Conservation (phyloP, 2,113 vertebrate species). For the Heterocephalus glaber region DNA sequence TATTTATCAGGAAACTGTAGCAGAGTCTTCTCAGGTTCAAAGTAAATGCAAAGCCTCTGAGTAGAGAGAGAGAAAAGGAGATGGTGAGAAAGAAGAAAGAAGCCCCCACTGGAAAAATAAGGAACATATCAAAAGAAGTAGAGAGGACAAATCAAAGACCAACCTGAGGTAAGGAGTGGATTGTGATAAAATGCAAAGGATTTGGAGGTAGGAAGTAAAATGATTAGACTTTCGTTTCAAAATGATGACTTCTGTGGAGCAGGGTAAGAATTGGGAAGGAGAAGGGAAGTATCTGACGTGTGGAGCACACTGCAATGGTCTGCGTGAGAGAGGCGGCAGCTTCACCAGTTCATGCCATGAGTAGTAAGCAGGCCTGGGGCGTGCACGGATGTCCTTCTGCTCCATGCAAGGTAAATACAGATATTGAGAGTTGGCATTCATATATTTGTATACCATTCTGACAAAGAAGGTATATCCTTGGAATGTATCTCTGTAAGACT, state of each 20-base stretch:
- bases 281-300: neutral
- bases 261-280: neutral
- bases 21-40: neutral
- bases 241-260: neutral
- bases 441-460: neutral
- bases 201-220: neutral
- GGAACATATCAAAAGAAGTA: neutral
- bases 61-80: neutral
- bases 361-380: no score
- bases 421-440: neutral
- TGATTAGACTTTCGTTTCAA: neutral
- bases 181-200: neutral
- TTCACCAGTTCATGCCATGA: accelerated
- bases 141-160: neutral
- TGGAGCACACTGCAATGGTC: neutral
- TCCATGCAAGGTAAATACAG: neutral
- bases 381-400: neutral
- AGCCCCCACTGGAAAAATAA: neutral
- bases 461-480: neutral
- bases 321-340: neutral
- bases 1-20: neutral
- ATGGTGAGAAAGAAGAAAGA: neutral
- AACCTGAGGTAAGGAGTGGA: neutral
- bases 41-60: neutral
- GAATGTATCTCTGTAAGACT: neutral